These are phyloP conservation scores for Dione vanillae DNA, from an alignment of 2,888 invertebrate species.

Conservation along the genomic window DNA sequence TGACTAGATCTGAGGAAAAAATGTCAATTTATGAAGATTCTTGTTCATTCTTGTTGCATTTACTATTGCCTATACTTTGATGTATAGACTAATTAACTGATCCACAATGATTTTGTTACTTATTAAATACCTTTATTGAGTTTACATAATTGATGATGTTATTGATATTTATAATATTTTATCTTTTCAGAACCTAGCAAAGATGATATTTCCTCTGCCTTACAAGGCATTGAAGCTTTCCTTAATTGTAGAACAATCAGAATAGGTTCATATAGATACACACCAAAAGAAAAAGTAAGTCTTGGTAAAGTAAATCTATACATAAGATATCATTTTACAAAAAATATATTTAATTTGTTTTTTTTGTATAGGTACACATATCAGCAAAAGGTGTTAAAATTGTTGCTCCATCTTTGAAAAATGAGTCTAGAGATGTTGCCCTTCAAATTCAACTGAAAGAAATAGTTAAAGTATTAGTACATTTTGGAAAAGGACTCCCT, in stretches of 20 bases:
- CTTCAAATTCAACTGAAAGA: slow-evolving; percentile 88
- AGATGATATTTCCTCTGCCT: slow-evolving; percentile 36
- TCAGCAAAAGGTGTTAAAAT: slow-evolving; percentile 85
- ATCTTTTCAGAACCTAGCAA: slow-evolving; percentile 15
- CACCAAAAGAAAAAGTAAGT: slow-evolving; percentile 88
- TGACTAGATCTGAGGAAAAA: background rate
- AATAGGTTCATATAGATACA: slow-evolving; percentile 93
- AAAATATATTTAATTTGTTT: background rate
- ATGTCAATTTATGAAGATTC: background rate
- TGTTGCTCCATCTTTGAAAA: slow-evolving; percentile 84
- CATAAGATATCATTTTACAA: background rate
- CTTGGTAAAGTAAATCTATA: slow-evolving; percentile 25
- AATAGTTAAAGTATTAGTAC: slow-evolving; percentile 89
- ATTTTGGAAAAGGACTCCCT: slow-evolving; percentile 90
- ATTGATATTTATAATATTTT: background rate
- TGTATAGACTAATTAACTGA: background rate
- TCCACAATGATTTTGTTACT: background rate
- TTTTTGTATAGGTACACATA: slow-evolving; percentile 79
- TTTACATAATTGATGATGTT: background rate
- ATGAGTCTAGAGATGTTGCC: slow-evolving; percentile 82
- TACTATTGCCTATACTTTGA: background rate
- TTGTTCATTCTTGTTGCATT: background rate
- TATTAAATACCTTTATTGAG: background rate
- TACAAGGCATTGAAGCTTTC: slow-evolving; percentile 80
- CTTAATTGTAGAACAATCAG: slow-evolving; percentile 90